phyloP scores from a whole-genome alignment of 1,140 invertebrate species.

The Diprion similis region DNA sequence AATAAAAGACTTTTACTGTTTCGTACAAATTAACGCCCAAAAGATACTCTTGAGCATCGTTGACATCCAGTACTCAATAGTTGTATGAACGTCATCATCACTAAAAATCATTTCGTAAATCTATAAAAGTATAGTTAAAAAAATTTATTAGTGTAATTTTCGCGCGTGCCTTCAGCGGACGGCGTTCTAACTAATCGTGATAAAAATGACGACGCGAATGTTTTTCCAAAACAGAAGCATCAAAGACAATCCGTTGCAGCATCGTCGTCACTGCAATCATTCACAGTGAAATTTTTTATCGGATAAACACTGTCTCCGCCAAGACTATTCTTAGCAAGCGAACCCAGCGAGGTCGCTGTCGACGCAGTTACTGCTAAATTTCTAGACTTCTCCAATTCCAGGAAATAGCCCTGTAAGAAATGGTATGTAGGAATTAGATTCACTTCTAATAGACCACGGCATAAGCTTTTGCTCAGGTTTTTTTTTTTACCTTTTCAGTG shows the following conservation, averaged over 20 bases:
- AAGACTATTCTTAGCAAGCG: conserved; percentile 42
- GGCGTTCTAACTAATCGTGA: no score
- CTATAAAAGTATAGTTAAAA: no score
- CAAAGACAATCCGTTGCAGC: conserved; percentile 55
- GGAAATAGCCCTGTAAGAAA: conserved; percentile 42
- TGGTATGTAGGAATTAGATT: not conserved
- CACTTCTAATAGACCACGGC: not conserved
- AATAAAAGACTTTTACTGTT: no score
- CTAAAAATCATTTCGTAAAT: no score
- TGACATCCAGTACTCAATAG: no score
- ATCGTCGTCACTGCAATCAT: conserved; percentile 45
- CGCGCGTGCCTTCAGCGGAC: no score
- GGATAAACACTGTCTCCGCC: conserved; percentile 37
- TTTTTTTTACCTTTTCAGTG: conserved; percentile 32
- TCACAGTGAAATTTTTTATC: conserved; percentile 28
- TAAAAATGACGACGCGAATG: conserved; percentile 44
- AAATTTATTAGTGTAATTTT: no score
- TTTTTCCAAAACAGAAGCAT: conserved; percentile 49
- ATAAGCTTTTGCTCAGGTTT: not conserved
- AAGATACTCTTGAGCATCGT: no score
- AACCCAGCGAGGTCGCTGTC: conserved; percentile 56
- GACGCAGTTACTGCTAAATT: conserved; percentile 48
- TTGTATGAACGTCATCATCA: no score
- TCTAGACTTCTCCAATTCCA: conserved; percentile 52
- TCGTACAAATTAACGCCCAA: no score